These are phyloP conservation scores for Lutraria lutraria DNA, from an alignment of 2,888 invertebrate species.

Conservation along the genomic window DNA sequence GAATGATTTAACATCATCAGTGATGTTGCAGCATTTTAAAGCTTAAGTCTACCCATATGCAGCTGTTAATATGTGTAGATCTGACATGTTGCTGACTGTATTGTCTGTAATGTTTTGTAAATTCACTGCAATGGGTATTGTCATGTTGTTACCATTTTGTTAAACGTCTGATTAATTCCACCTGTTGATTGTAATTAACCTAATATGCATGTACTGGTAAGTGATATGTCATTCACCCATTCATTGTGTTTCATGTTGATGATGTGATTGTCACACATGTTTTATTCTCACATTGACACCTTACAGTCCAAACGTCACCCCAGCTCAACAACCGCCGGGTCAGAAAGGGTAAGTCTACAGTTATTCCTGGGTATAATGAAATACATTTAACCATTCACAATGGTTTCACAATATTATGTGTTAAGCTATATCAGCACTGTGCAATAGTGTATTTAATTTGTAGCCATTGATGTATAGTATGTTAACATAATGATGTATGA, in stretches of 20 bases:
- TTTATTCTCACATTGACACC: slow-evolving; percentile 35
- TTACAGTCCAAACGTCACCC: slow-evolving; percentile 43
- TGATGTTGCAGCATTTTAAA: too few relatives aligned
- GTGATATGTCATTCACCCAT: background rate
- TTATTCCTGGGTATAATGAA: background rate
- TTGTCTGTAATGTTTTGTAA: too few relatives aligned
- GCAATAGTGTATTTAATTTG: background rate
- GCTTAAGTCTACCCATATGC: too few relatives aligned
- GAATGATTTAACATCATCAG: too few relatives aligned
- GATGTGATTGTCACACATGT: background rate
- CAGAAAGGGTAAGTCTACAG: slow-evolving; percentile 41
- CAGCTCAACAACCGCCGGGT: slow-evolving; percentile 38
- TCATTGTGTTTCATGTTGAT: background rate
- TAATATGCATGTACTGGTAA: background rate
- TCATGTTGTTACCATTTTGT: too few relatives aligned
- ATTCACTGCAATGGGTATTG: too few relatives aligned
- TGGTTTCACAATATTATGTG: background rate
- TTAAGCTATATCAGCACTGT: background rate
- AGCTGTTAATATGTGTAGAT: too few relatives aligned
- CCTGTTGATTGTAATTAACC: background rate
- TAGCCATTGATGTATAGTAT: background rate
- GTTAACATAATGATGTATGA: background rate
- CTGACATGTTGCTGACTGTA: too few relatives aligned
- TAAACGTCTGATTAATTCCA: too few relatives aligned
- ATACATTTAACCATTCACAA: background rate